Percentiles rank a stretch among this genome's conserved stretches.
Evolutionary conservation across 2,113 vertebrate genomes (phyloP).

Genomic region (Chitala chitala): DNA sequence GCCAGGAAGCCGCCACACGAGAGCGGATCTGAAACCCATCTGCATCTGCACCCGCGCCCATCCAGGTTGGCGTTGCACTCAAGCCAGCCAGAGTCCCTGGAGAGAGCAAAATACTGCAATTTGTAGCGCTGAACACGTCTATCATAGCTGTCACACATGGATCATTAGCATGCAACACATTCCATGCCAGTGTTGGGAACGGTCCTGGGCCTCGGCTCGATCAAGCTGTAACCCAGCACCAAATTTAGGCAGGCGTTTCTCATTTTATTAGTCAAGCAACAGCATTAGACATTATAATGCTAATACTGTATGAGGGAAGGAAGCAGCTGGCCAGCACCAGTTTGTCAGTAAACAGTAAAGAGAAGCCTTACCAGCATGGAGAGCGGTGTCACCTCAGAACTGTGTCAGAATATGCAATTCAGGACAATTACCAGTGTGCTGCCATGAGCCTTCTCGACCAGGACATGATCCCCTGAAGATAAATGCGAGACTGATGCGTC

Average conservation of each 20-base stretch:
- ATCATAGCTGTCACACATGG: not conserved
- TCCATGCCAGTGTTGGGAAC: not conserved
- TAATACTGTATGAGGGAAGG: not conserved
- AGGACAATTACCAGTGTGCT: constrained; percentile 39
- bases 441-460: constrained; percentile 35
- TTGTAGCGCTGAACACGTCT: not conserved
- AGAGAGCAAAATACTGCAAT: not conserved
- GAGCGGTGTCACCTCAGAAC: no score
- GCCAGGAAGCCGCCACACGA: not conserved
- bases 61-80: not conserved
- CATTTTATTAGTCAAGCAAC: not conserved
- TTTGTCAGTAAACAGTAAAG: not conserved
- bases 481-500: constrained; percentile 33
- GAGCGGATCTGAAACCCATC: not conserved
- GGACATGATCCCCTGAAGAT: constrained; percentile 26
- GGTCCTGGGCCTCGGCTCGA: not conserved
- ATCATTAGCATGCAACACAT: constrained; percentile 11
- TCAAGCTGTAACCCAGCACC: not conserved
- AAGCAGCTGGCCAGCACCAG: not conserved
- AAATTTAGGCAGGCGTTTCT: not conserved
- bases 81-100: not conserved
- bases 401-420: constrained; percentile 42
- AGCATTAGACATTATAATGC: not conserved
- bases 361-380: not conserved
- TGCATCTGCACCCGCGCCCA: not conserved